Conservation (phyloP, 2,888 invertebrate genomes). For the Tachina grossa region DNA sequence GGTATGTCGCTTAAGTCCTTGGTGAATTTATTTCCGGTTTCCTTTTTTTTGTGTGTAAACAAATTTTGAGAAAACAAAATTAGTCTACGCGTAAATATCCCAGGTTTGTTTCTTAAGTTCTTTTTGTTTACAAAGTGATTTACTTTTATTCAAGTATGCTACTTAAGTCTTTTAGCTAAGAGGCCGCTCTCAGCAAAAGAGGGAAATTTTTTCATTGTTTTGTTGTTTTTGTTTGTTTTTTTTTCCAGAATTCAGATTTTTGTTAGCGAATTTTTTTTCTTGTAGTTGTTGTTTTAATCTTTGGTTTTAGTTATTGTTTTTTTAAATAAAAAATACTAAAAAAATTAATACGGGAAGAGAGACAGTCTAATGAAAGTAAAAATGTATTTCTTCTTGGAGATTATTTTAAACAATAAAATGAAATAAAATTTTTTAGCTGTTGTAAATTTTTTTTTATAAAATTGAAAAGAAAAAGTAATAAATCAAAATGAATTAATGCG, state of each 20-base stretch:
- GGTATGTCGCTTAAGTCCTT: slow-evolving; percentile 22
- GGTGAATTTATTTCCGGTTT: not conserved
- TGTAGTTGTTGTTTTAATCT: no score
- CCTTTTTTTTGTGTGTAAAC: not conserved
- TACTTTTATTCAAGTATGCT: not conserved
- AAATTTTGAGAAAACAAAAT: not conserved
- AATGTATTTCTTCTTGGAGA: not conserved
- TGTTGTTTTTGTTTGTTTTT: no score
- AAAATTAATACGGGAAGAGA: no score
- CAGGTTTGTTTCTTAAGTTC: slow-evolving; percentile 36
- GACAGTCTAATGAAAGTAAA: not conserved
- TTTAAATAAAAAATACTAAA: no score
- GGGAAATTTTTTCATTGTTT: no score
- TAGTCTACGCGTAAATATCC: not conserved
- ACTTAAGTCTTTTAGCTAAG: not conserved
- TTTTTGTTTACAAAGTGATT: slow-evolving; percentile 6
- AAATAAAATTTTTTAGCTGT: not conserved
- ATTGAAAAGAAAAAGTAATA: not conserved
- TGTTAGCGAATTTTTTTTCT: no score
- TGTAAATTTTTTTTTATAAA: not conserved
- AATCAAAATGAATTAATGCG: slow-evolving; percentile 9
- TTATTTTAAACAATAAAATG: not conserved
- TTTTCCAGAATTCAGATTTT: no score
- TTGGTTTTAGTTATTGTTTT: no score
- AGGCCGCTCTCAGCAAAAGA: no score